Evolutionary conservation across 2,797 vertebrate species (phyloP), one percentile per base, ranked within the genome.

Genomic region (Hipposideros larvatus): DNA sequence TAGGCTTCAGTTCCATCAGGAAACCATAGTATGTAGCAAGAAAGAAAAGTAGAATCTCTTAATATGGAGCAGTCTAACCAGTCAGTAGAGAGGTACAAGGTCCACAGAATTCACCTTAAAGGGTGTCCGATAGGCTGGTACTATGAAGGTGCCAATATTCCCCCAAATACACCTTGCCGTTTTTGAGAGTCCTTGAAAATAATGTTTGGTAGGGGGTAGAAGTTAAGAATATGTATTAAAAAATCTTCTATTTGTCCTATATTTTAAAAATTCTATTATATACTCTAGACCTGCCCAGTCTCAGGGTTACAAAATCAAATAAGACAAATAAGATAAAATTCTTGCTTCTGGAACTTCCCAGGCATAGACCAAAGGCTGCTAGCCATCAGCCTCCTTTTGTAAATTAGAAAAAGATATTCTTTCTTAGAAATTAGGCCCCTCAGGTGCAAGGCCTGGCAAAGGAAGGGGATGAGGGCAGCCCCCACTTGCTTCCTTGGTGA

Each of bases 31-130:
- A 73, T 7, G 48, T 11, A 86, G n/a, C 46, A 86, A 93, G 51
- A 65, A 63, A n/a, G 26, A 87, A 93, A 66, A 86, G 22, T 87
- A 66, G 34, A 82, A 43, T 78, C 55, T 90, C n/a, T 70, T 61
- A 70, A 89, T 37, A 57, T 43, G 26, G 55, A 68, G 9, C 24
- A 77, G 18, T 31, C 41, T n/a, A 86, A n/a, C 6, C 5, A 51
- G 68, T 51, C 48, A 68, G 48, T 41, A 79, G 61, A 46, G n/a
- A 48, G 48, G 77, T 77, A 63, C 43, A 87, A 93, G 15, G 34
- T 34, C 37, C 53, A 93, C 11, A 41, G 19, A 94, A 91, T 94
- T 95, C 51, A 94, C 59, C 46, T 87, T 82, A 73, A 95, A 80
- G 53, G 53, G 70, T 19, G n/a, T 66, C 51, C 31, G 91, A 34